phyloP scores from a whole-genome alignment of 2,113 vertebrate genomes.

The Oncorhynchus clarkii region DNA sequence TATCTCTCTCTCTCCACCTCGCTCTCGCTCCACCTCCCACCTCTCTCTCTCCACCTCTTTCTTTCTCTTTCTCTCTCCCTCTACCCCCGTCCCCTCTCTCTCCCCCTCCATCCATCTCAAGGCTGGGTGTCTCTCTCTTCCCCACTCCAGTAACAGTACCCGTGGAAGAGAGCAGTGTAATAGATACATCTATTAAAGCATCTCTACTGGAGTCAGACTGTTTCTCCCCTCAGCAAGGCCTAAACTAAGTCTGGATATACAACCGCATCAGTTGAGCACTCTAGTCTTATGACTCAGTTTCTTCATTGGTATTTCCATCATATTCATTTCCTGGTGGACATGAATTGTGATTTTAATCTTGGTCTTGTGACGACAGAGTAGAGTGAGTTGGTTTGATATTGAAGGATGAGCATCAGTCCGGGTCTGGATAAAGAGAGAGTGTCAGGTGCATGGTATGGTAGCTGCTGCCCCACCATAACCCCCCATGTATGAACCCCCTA shows the following conservation, averaged over 20 bases:
- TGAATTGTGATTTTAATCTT: no score
- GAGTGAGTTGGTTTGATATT: neutral
- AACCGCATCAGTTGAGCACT: no score
- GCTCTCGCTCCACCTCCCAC: neutral
- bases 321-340: no score
- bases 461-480: neutral
- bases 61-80: constrained; percentile 15
- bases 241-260: no score
- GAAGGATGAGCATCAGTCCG: neutral
- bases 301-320: no score
- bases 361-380: no score
- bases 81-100: neutral
- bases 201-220: no score
- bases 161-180: no score
- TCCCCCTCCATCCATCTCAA: neutral
- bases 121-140: neutral
- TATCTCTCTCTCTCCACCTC: constrained; percentile 1
- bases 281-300: no score
- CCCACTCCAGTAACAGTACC: neutral
- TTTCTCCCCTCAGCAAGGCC: no score
- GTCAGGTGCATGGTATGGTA: constrained; percentile 7
- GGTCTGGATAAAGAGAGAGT: neutral
- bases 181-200: no score
- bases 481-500: neutral
- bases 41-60: neutral